A percentile compares a stretch with the other conserved stretches of the same genome.
Conservation (phyloP, 2,888 invertebrate genomes). For the Trachelus iudaicus region DNA sequence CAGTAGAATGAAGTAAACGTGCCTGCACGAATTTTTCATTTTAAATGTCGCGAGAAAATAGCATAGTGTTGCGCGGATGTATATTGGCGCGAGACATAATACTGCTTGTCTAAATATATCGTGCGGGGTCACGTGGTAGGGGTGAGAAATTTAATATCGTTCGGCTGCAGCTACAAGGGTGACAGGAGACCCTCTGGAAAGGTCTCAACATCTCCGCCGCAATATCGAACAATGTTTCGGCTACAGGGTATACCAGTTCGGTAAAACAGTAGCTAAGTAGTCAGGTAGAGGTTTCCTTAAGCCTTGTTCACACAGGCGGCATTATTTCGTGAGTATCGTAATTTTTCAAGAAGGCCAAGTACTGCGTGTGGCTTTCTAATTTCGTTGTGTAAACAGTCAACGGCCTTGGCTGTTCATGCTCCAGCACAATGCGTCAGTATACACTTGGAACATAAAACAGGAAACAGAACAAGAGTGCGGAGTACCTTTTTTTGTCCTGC, state of each 20-base stretch:
- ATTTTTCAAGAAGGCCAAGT: not conserved
- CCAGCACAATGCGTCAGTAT: not conserved
- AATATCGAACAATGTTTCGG: not conserved
- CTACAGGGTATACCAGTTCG: not conserved
- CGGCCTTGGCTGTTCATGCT: not conserved
- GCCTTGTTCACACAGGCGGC: not conserved
- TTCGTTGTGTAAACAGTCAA: not conserved
- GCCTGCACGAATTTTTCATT: not conserved
- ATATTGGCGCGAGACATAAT: not conserved
- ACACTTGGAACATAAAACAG: not conserved
- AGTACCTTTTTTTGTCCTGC: not conserved
- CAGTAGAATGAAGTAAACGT: not conserved
- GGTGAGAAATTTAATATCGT: constrained; percentile 5
- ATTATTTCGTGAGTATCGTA: not conserved
- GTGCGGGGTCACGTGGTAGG: not conserved
- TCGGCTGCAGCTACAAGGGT: not conserved
- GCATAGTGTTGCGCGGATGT: not conserved
- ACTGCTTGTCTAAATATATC: not conserved
- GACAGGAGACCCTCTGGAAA: not conserved
- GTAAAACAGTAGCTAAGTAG: not conserved
- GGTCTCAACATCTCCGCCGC: not conserved
- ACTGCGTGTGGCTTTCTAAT: not conserved
- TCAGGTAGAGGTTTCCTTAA: not conserved
- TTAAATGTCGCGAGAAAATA: not conserved
- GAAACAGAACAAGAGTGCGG: not conserved